Base-by-base conservation (phyloP, 2,797 vertebrate species). In the Nyctibius grandis region DNA sequence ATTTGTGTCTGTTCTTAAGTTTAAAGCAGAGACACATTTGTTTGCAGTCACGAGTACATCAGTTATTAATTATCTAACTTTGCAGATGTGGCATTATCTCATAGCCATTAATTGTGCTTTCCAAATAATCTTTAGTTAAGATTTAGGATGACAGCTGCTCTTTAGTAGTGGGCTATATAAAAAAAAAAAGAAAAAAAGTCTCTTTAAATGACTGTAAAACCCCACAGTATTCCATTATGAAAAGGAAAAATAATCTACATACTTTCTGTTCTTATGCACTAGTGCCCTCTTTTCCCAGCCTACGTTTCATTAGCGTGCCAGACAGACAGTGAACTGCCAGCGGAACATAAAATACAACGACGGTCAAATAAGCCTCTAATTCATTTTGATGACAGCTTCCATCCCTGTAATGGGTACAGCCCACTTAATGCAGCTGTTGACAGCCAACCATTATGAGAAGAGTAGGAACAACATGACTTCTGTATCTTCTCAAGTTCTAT, bases 301-400 rank as follows among this genome's bases (percentile, higher is more conserved):
- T 74, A 33, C 75, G 59, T 82, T 69, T 80, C 89, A 77, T 79
- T 74, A 92, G 51, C 2, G 1, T 82, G 74, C 75, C 86, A 94
- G 82, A 40, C 77, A 91, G 94, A 95, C 93, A 97, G 89, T 91
- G 91, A 95, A 85, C 80, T 95, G 81, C 88, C 95, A 96, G 89
- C 48, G 73, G 73, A 95, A 90, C 85, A 64, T 75, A 85, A 97
- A 97, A 95, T 68, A 53, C 54, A 89, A 34, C 96, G 67, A 63
- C 88, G 48, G 95, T 96, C 97, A 98, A 97, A 97, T 97, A 97
- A 98, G 97, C 93, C 96, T 78, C 95, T 98, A 96, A 97, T 96
- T 95, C 91, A 81, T 89, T 45, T 91, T 98, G 98, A 96, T 98
- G 98, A 98, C 98, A 98, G 98, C 95, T 97, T 96, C 97, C 97